Evolutionary conservation across 2,797 vertebrate genomes (phyloP), one percentile per base, ranked within the genome.

Genomic region (Gambelia wislizenii): DNA sequence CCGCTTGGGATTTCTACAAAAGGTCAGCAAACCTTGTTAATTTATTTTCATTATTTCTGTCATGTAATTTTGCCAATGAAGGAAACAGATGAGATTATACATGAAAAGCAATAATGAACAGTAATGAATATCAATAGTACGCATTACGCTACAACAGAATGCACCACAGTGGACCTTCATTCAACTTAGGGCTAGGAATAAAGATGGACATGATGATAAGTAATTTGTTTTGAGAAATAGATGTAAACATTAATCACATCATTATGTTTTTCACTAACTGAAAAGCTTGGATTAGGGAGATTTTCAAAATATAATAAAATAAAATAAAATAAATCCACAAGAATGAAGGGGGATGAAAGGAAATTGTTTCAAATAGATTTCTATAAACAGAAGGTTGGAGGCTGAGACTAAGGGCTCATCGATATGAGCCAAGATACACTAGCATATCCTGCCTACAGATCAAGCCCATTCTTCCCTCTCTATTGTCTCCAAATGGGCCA

Each of bases 41-140:
- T 85, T 89, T 87, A 67, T 93, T 91, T 89, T 33, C 18, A 2
- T 85, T 83, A 44, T 67, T 3, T 61, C 87, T 82, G 0, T 49
- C 22, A 47, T 85, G 39, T 20, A 39, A 67, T 87, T 88, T 91
- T 82, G 86, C 8, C 4, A 54, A 76, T 10, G 47, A 52, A 86
- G 44, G 61, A 76, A 67, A 49, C 67, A 88, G 54, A 1, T 67
- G 47, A 42, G 10, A 76, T 0, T 86, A 1, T 3, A 70, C 79
- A 80, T 16, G 36, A 82, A 77, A 27, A 87, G 52, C 4, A 69
- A 12, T 85, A 80, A 18, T 9, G 42, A 91, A 64, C 7, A 69
- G 36, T 59, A 89, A 82, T 74, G 83, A 88, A 52, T 70, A 88
- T 82, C 69, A 80, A 79, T 42, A 67, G 1, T 20, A 61, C 25